Conservation (phyloP, 2,113 vertebrate species). For the Macquaria australasica region DNA sequence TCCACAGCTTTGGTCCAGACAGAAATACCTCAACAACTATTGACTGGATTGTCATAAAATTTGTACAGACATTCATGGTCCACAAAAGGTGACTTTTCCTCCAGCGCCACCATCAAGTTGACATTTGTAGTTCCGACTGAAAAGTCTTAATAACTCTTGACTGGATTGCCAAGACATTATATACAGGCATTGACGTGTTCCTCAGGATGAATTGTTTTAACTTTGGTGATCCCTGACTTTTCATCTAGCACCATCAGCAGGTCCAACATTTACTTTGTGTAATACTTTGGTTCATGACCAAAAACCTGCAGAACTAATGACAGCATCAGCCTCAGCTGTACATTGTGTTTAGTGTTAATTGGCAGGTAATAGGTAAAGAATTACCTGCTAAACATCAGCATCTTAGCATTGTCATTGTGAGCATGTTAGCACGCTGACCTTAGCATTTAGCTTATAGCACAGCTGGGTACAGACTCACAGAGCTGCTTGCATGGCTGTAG, state of each 20-base stretch:
- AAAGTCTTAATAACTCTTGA: no score
- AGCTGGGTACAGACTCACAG: neutral
- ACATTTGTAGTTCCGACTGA: no score
- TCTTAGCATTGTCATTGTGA: neutral
- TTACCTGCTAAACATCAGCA: neutral
- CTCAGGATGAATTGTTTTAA: neutral
- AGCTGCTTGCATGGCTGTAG: neutral
- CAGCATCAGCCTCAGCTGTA: neutral
- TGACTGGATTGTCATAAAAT: neutral
- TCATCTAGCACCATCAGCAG: neutral
- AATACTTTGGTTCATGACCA: neutral
- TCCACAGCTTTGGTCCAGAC: neutral
- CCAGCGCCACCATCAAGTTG: no score
- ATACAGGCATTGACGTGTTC: no score
- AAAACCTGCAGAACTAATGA: neutral
- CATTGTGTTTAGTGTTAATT: neutral
- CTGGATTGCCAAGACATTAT: no score
- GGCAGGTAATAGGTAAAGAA: neutral
- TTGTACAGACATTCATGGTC: neutral
- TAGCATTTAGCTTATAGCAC: no score
- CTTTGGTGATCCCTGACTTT: neutral
- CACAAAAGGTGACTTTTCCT: no score
- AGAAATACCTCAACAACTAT: neutral
- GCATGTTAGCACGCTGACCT: neutral
- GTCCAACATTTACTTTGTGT: neutral